Conservation (phyloP, 2,888 invertebrate species). For the Liopterus haemorrhoidalis region DNA sequence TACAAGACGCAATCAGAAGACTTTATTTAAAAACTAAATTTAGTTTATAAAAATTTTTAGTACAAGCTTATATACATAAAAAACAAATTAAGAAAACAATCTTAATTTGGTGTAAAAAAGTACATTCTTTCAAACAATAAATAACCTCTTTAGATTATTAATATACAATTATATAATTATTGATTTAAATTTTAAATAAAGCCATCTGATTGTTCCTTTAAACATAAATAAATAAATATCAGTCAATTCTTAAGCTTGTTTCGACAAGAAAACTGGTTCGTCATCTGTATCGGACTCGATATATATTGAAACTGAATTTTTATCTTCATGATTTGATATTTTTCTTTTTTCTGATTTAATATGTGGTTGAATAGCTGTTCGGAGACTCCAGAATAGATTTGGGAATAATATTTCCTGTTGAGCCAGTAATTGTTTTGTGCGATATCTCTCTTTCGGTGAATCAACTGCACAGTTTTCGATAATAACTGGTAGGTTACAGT, state of each 20-base stretch:
- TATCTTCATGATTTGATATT: slow-evolving; percentile 54
- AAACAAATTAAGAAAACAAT: too few species aligned
- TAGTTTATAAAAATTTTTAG: too few species aligned
- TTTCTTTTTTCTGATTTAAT: slow-evolving; percentile 52
- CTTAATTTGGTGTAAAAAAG: too few species aligned
- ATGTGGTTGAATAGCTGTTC: slow-evolving; percentile 70
- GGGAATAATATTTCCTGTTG: slow-evolving; percentile 73
- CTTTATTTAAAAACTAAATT: too few species aligned
- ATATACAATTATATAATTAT: too few species aligned
- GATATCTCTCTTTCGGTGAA: slow-evolving; percentile 46
- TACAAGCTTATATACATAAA: too few species aligned
- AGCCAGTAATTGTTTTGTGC: slow-evolving; percentile 62
- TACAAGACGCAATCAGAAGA: too few species aligned
- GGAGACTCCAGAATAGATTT: slow-evolving; percentile 65
- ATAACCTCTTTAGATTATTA: too few species aligned
- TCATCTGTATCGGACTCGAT: slow-evolving; percentile 62
- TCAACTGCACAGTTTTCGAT: slow-evolving; percentile 37
- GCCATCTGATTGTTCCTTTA: too few species aligned
- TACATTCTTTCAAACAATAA: too few species aligned
- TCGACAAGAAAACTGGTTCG: slow-evolving; percentile 55
- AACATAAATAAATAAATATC: too few species aligned
- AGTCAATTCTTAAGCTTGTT: slow-evolving; percentile 30
- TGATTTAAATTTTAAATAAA: too few species aligned
- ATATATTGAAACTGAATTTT: slow-evolving; percentile 54
- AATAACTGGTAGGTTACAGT: slow-evolving; percentile 66